phyloP scores from a whole-genome alignment of 2,888 invertebrate genomes.

The Crossocerus cetratus region DNA sequence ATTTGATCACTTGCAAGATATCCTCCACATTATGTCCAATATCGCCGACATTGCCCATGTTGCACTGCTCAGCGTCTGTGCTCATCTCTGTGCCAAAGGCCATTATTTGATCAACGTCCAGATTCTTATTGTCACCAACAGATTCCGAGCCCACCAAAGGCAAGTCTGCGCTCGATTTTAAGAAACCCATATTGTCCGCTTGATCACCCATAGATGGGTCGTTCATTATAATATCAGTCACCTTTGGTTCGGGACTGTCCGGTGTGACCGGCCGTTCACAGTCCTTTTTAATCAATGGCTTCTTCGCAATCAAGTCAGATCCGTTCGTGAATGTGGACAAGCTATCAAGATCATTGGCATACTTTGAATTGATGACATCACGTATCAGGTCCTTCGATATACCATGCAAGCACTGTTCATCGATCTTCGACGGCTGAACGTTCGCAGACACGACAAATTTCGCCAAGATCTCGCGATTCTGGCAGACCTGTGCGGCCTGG shows the following conservation, averaged over 20 bases:
- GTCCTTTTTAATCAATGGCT: slow-evolving; percentile 53
- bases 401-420: slow-evolving; percentile 74
- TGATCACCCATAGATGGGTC: slow-evolving; percentile 76
- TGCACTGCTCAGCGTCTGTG: slow-evolving; percentile 54
- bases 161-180: slow-evolving; percentile 70
- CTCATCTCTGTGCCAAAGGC: slow-evolving; percentile 61
- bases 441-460: slow-evolving; percentile 75
- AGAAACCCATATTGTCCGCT: slow-evolving; percentile 75
- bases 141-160: slow-evolving; percentile 59
- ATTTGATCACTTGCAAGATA: slow-evolving; percentile 87
- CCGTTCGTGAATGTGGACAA: slow-evolving; percentile 67
- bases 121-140: slow-evolving; percentile 56
- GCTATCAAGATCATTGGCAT: slow-evolving; percentile 72
- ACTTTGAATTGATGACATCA: slow-evolving; percentile 76
- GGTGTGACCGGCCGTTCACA: slow-evolving; percentile 75
- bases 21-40: slow-evolving; percentile 82
- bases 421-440: slow-evolving; percentile 75
- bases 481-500: slow-evolving; percentile 74
- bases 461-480: slow-evolving; percentile 74
- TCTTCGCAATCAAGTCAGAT: slow-evolving; percentile 65
- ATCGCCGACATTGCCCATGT: slow-evolving; percentile 78
- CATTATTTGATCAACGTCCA: slow-evolving; percentile 70
- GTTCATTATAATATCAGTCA: slow-evolving; percentile 74
- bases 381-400: slow-evolving; percentile 74
- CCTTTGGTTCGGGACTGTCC: slow-evolving; percentile 71